phyloP scores from a whole-genome alignment of 2,113 vertebrate species.

The Sprattus sprattus region DNA sequence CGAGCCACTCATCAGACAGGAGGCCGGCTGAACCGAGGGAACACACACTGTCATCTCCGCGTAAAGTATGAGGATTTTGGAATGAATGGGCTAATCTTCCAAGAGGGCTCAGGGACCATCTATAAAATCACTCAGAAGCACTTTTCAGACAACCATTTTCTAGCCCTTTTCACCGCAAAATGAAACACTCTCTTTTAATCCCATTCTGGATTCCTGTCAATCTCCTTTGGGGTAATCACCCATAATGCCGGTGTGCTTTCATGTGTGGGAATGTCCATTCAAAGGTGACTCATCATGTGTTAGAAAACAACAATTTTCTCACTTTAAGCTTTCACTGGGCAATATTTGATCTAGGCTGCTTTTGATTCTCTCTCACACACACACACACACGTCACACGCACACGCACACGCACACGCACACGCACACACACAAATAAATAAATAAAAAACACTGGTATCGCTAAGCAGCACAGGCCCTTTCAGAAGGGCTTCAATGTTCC shows the following conservation, averaged over 20 bases:
- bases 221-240: slow-evolving; percentile 28
- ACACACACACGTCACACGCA: not conserved
- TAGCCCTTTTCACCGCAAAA: slow-evolving; percentile 1
- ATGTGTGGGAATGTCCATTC: slow-evolving; percentile 13
- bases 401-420: not conserved
- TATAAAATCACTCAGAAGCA: slow-evolving; percentile 10
- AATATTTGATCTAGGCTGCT: not conserved
- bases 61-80: not conserved
- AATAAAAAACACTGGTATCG: not conserved
- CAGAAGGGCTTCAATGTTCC: not conserved
- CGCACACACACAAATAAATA: not conserved
- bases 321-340: not conserved
- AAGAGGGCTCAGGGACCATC: not conserved
- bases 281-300: slow-evolving; percentile 20
- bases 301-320: slow-evolving; percentile 24
- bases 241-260: slow-evolving; percentile 18
- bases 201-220: slow-evolving; percentile 22
- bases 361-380: not conserved
- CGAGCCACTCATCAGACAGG: slow-evolving; percentile 43
- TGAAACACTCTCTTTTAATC: slow-evolving; percentile 11
- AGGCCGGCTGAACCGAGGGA: not conserved
- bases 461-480: not conserved
- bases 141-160: not conserved
- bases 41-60: not conserved
- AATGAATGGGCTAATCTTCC: slow-evolving; percentile 31